Percentiles rank a stretch among this genome's conserved stretches.
Conservation (phyloP, 2,888 invertebrate genomes). For the Drosophila gaucha region DNA sequence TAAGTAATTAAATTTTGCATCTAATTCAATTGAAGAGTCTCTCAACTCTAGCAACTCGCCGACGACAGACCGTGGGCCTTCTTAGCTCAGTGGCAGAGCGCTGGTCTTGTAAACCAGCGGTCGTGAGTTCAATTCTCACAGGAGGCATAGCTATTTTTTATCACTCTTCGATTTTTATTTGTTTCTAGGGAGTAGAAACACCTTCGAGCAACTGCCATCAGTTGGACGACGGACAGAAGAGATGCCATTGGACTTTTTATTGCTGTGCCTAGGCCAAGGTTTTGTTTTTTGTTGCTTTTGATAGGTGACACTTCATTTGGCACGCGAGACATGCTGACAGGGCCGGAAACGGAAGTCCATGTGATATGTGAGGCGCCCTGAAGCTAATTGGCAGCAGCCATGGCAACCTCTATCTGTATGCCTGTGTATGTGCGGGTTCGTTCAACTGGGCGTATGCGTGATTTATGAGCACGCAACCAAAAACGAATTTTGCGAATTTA, state of each 20-base stretch:
- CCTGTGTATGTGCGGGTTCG: constrained; percentile 43
- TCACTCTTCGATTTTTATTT: background rate
- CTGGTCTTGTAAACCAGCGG: constrained; percentile 62
- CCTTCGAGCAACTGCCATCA: background rate
- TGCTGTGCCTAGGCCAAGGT: constrained; percentile 16
- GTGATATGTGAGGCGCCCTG: constrained; percentile 30
- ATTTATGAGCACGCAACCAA: constrained; percentile 60
- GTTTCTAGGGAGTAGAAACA: no score
- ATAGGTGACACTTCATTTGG: constrained; percentile 78
- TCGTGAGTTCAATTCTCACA: constrained; percentile 64
- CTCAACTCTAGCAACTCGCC: constrained; percentile 18
- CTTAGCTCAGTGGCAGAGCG: constrained; percentile 59
- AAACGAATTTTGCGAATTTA: no score
- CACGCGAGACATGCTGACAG: constrained; percentile 59
- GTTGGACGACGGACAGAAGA: no score
- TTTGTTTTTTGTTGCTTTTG: constrained; percentile 6
- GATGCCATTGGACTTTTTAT: constrained; percentile 48
- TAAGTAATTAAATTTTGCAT: constrained; percentile 65
- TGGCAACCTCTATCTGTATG: background rate
- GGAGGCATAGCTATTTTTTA: constrained; percentile 34
- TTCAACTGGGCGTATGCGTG: constrained; percentile 74
- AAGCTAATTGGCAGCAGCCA: constrained; percentile 58
- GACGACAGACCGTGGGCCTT: constrained; percentile 31
- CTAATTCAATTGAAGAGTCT: constrained; percentile 62
- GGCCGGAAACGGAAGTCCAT: constrained; percentile 63